These are phyloP conservation scores for Gobius niger DNA, from an alignment of 2,113 vertebrate genomes.

Conservation along the genomic window DNA sequence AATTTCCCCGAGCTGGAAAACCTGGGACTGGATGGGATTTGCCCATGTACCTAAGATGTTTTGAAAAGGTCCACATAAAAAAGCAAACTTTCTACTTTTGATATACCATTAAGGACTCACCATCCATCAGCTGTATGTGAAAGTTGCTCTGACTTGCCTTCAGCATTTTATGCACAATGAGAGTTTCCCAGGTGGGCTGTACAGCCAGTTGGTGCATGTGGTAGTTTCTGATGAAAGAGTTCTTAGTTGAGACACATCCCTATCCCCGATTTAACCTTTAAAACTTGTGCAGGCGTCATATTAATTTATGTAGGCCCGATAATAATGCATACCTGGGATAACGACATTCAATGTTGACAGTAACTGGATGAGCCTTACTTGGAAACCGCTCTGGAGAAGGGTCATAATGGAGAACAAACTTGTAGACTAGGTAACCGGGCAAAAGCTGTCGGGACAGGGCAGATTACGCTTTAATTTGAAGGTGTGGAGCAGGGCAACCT, in stretches of 20 bases:
- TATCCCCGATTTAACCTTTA: no score
- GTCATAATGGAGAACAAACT: constrained; percentile 60
- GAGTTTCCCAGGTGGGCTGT: constrained; percentile 63
- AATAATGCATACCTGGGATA: constrained; percentile 59
- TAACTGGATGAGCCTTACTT: constrained; percentile 22
- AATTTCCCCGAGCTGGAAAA: constrained; percentile 62
- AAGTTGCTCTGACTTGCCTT: constrained; percentile 48
- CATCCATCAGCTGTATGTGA: constrained; percentile 69
- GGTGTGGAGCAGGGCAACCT: neutral
- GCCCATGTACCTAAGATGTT: constrained; percentile 61
- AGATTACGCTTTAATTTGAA: neutral
- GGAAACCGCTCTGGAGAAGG: constrained; percentile 37
- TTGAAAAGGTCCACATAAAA: neutral
- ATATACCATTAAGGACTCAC: constrained; percentile 38
- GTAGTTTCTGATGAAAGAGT: constrained; percentile 51
- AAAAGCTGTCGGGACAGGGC: constrained; percentile 38
- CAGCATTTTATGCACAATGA: constrained; percentile 52
- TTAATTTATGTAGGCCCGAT: neutral
- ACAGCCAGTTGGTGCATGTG: constrained; percentile 65
- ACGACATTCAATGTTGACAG: constrained; percentile 66
- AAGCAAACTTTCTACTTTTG: neutral
- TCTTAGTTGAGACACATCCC: no score
- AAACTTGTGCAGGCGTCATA: neutral
- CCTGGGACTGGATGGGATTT: constrained; percentile 22
- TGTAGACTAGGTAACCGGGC: constrained; percentile 58